Conservation (phyloP, 2,797 vertebrate species). For the Periparus ater region DNA sequence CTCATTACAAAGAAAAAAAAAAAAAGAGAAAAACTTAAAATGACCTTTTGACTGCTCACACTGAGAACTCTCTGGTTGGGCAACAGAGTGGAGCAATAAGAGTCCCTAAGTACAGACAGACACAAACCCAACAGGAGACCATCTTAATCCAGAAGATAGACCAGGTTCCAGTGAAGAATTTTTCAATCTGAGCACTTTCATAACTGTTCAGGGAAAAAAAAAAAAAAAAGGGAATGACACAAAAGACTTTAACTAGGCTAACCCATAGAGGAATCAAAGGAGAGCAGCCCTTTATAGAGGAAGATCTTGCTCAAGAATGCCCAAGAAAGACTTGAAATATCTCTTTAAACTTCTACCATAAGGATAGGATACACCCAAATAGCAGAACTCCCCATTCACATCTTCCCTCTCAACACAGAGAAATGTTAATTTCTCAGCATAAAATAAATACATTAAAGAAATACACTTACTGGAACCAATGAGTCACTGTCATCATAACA, state of each 20-base stretch:
- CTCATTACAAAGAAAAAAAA: not conserved
- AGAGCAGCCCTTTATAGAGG: not conserved
- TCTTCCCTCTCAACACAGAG: not conserved
- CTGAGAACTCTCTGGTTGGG: constrained; percentile 85
- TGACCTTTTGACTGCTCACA: constrained; percentile 72
- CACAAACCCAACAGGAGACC: constrained; percentile 93
- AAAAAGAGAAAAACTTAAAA: not conserved
- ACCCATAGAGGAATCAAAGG: not conserved
- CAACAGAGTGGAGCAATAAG: constrained; percentile 90
- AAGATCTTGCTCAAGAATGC: not conserved
- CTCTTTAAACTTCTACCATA: not conserved
- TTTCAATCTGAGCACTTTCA: constrained; percentile 88
- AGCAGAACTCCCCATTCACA: not conserved
- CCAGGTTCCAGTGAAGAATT: constrained; percentile 89
- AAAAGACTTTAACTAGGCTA: not conserved
- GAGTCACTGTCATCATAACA: constrained; percentile 98
- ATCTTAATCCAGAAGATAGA: constrained; percentile 98
- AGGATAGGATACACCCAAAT: not conserved
- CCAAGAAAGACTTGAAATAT: not conserved
- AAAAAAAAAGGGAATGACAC: not conserved
- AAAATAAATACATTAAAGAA: constrained; percentile 19
- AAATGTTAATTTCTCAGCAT: not conserved
- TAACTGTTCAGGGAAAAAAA: constrained; percentile 78
- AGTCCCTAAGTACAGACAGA: constrained; percentile 88
- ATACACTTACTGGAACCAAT: constrained; percentile 97